Evolutionary conservation across 2,113 vertebrate species (phyloP).

Genomic region (Vombatus ursinus): DNA sequence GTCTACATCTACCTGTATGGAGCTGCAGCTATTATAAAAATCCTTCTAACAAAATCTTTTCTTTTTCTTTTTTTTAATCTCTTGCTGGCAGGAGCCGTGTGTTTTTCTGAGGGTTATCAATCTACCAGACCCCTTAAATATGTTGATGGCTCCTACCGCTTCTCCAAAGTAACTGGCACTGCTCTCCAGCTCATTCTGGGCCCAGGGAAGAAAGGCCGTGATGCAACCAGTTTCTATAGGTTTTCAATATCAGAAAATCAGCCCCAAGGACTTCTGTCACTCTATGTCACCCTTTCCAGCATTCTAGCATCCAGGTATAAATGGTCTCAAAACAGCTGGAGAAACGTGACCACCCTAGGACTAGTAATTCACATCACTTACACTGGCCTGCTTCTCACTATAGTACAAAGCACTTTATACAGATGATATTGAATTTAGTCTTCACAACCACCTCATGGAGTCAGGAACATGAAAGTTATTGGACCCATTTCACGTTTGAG

Average conservation of each 20-base stretch:
- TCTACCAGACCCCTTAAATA: conserved; percentile 41
- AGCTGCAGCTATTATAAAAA: conserved; percentile 19
- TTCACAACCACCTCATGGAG: not conserved
- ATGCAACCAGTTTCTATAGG: not conserved
- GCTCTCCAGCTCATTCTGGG: conserved; percentile 22
- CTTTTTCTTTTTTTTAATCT: not conserved
- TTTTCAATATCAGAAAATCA: conserved; percentile 52
- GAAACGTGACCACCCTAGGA: not conserved
- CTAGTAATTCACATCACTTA: not conserved
- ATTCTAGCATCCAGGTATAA: conserved; percentile 34
- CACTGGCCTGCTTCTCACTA: not conserved
- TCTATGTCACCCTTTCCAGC: not conserved
- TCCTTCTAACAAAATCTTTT: conserved; percentile 27
- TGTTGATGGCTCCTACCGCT: conserved; percentile 40
- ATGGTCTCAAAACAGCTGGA: not conserved
- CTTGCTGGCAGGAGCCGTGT: conserved; percentile 10
- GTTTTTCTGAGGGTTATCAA: conserved; percentile 38
- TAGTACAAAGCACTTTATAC: not conserved
- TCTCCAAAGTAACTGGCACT: conserved; percentile 20
- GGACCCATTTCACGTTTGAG: not conserved
- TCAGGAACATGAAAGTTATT: not conserved
- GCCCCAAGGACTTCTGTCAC: conserved; percentile 4
- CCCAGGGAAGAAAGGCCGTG: not conserved
- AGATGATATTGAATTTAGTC: not conserved
- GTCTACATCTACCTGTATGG: not conserved